Evolutionary conservation across 2,888 invertebrate genomes (phyloP), one percentile per base, ranked within the genome.

Genomic region (Hartigia nigra): DNA sequence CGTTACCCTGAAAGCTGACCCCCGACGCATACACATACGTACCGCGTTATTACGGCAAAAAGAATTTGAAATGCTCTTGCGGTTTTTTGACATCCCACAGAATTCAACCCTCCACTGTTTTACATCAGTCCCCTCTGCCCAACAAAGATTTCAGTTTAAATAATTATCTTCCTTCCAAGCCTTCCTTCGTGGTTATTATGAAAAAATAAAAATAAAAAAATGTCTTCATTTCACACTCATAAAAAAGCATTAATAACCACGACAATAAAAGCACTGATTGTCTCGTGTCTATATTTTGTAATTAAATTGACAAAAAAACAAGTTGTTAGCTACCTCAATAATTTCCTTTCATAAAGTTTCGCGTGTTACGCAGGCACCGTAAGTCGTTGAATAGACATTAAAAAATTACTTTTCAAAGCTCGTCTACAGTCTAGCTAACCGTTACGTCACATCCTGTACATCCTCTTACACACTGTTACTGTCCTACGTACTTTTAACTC

Each of bases 1-100:
- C 85, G 87, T 91, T 91, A 90, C 80, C 86, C 81, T 88, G 88
- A 89, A 88, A 89, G 90, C 88, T 88, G 88, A 90, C 88, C 89
- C 86, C 79, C 76, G 83, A 79, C 72, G 70, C 55, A 23, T 55
- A 78, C 79, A 78, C 83, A 76, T 70, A 77, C 36, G 14, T 75
- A 75, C 75, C 37, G 23, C 72, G 72, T 70, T 35, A 37, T 37
- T 70, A 39, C 14, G 74, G 37, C 37, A 75, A 78, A 78, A 78
- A 78, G 76, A 76, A 80, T 76, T 81, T 74, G 69, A 70, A 77
- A 74, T 79, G 31, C 72, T 12, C 69, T 74, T 76, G 74, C 78
- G 76, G 78, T 79, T 76, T 75, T 78, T 78, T 76, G 12, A 36
- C 34, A 39, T 39, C n/a, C 76, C 76, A 34, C 78, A 70, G 39